Base-by-base conservation (phyloP, 1,140 invertebrate genomes). In the Heliconius melpomene region DNA sequence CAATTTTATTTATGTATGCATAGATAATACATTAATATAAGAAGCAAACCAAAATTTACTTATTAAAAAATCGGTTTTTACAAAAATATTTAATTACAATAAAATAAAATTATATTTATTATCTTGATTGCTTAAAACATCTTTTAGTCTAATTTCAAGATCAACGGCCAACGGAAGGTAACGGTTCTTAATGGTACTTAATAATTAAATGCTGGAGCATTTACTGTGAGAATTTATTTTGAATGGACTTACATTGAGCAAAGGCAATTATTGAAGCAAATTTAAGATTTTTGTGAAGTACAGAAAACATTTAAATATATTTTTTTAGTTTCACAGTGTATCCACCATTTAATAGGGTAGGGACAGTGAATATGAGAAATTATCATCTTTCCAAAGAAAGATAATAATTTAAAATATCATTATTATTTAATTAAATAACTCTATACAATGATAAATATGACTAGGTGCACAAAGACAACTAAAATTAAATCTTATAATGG, bases 221-320 rank as follows among this genome's bases (percentile, higher is more conserved):
- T 66, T 29, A 66, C 60, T 66, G n/a, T 66, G 60, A n/a, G 60
- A 66, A 66, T 29, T 66, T 66, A 66, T 66, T 66, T 66, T 66
- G 29, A 57, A 57, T 32, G 23, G 54, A 23, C 54, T 66, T 60
- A 23, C 38, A 75, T 66, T 36, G 1, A 75, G 18, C 74, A 66
- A 66, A 46, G 54, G 38, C 74, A 60, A 75, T 75, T 75, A 66
- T 66, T 66, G 26, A 66, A 66, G 3, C 60, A 66, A 66, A 23
- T 66, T 66, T 11, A 29, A 23, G 2, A 9, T 57, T 52, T n/a
- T 57, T 46, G 13, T 46, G 13, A 46, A 16, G 54, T 57, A 23
- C 8, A 9, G 2, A 57, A 57, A 57, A 57, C n/a, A 23, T 9
- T n/a, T n/a, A 57, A 57, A 20, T 11, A n/a, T 23, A 32, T 32